Evolutionary conservation across 2,797 vertebrate genomes (phyloP), one percentile per base, ranked within the genome.

Genomic region (Muraenolepis orangiensis): DNA sequence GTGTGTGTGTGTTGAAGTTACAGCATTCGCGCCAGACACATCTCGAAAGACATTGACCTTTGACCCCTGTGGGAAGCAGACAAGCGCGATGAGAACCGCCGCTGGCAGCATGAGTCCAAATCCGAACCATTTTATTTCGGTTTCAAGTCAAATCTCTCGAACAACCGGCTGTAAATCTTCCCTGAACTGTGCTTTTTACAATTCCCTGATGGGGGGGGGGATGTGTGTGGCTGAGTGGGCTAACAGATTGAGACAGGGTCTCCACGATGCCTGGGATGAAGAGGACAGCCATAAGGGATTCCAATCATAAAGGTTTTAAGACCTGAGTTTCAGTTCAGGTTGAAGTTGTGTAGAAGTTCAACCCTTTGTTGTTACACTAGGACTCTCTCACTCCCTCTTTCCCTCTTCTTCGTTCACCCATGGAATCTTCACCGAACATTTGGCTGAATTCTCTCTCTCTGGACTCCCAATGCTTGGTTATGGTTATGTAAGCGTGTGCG

Each of bases 241-340:
- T 8, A 30, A 31, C 57, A 61, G 66, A 67, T 67, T 67, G 26
- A 67, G 4, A 67, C 29, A 12, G 5, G 5, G 66, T 30, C 26
- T 28, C 66, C 6, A 28, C 6, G 14, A 67, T 67, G 64, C 28
- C 13, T 12, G 23, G 26, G 29, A 29, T 13, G 66, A 67, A 67
- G 29, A 57, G 46, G 46, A 61, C 57, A 28, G 13, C 66, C 66
- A 67, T 67, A 31, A 67, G 66, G 66, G 31, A 31, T 18, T 67
- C 31, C 66, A 30, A 67, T 67, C 29, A 67, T 67, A 20, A 31
- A 31, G n/a, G n/a, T 61, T 67, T 67, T 67, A 31, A 67, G 30
- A 30, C n/a, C n/a, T n/a, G 66, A 67, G 66, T 67, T 67, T 67
- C 66, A 12, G 16, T 7, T 67, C 66, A 67, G 29, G 66, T 67